These are phyloP conservation scores for Beroe ovata DNA, from an alignment of 37 sponge, comb jelly and placozoan genomes.

Conservation along the genomic window DNA sequence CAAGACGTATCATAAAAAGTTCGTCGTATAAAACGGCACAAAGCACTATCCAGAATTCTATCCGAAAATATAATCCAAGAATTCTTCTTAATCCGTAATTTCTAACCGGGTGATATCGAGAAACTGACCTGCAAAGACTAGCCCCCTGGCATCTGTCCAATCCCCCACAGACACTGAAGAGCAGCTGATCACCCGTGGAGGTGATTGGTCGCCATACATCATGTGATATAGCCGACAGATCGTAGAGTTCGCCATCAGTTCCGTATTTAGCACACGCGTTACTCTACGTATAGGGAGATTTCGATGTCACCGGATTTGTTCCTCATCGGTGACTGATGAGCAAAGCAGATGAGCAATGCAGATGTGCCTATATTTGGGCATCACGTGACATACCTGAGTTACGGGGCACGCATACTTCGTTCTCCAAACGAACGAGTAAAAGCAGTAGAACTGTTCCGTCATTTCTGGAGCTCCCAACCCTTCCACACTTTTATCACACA, in stretches of 20 bases:
- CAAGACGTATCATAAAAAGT: too few relatives aligned
- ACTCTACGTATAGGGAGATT: too few relatives aligned
- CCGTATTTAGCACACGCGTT: constrained; percentile 61
- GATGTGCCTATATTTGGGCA: not conserved
- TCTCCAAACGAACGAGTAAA: constrained; percentile 40
- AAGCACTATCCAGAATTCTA: too few relatives aligned
- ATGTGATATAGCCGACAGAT: not conserved
- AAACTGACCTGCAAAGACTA: constrained; percentile 35
- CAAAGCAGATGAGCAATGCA: not conserved
- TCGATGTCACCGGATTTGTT: too few relatives aligned
- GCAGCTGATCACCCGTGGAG: not conserved
- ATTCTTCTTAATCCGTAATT: too few relatives aligned
- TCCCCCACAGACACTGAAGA: constrained; percentile 7
- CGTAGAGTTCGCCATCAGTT: constrained; percentile 60
- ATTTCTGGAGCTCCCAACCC: constrained; percentile 25
- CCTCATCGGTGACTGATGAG: not conserved
- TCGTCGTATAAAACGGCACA: too few relatives aligned
- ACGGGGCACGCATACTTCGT: constrained; percentile 45
- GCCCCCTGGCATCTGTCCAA: constrained; percentile 10
- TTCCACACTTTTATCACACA: constrained; percentile 40
- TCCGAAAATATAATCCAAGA: too few relatives aligned
- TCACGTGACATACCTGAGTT: constrained; percentile 15
- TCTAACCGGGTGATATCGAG: too few relatives aligned
- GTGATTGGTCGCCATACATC: not conserved
- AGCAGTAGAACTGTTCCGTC: constrained; percentile 16